Conservation (phyloP, 2,888 invertebrate species). For the Lasiommata megera region DNA sequence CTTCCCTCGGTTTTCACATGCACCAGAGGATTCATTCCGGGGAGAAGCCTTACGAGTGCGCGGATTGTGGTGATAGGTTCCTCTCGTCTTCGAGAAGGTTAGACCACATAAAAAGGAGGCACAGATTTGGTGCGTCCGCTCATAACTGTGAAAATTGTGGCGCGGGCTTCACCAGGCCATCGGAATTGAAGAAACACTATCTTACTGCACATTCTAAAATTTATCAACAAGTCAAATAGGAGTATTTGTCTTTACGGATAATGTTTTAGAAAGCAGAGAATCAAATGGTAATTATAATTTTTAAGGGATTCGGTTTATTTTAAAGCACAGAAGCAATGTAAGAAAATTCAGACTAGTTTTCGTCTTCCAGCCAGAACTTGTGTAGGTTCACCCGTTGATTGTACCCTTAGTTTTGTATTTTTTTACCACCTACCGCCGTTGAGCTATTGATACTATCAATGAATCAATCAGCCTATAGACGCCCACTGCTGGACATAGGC, state of each 20-base stretch:
- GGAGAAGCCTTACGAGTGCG: conserved; percentile 58
- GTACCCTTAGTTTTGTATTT: too few species aligned
- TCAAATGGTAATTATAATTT: neutral
- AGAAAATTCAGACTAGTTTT: too few species aligned
- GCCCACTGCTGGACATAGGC: too few species aligned
- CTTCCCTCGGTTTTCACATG: conserved; percentile 54
- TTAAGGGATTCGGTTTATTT: neutral
- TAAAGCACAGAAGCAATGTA: too few species aligned
- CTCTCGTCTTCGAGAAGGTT: conserved; percentile 62
- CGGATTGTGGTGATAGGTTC: conserved; percentile 59
- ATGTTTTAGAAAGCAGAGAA: neutral
- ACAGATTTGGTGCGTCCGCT: conserved; percentile 50
- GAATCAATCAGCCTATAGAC: too few species aligned
- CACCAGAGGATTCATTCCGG: conserved; percentile 65
- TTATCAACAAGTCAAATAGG: neutral
- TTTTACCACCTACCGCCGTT: too few species aligned
- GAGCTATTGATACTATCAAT: too few species aligned
- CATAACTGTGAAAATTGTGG: conserved; percentile 58
- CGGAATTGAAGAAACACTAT: conserved; percentile 63
- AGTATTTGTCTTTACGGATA: neutral
- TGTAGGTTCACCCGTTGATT: too few species aligned
- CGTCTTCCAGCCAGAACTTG: too few species aligned
- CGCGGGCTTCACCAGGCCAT: conserved; percentile 62
- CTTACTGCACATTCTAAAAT: conserved; percentile 42
- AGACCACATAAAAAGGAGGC: conserved; percentile 64